Conservation (phyloP, 2,113 vertebrate species). For the Cyprinodon variegatus region DNA sequence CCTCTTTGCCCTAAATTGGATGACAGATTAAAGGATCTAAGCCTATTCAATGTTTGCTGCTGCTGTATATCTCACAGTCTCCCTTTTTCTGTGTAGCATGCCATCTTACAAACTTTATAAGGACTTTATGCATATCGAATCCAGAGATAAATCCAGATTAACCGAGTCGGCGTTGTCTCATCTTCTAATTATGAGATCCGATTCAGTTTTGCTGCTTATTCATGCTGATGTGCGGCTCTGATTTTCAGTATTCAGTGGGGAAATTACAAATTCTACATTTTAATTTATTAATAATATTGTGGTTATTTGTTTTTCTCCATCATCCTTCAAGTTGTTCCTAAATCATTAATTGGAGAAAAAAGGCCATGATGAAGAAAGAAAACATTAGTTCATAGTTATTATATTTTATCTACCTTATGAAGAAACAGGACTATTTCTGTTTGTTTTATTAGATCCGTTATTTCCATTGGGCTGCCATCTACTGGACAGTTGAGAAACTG, state of each 20-base stretch:
- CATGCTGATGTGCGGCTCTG: conserved; percentile 5
- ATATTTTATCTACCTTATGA: too few species aligned
- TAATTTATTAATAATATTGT: conserved; percentile 24
- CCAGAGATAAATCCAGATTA: conserved; percentile 50
- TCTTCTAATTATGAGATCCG: conserved; percentile 42
- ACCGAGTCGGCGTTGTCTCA: conserved; percentile 27
- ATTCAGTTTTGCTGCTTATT: conserved; percentile 22
- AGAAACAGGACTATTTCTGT: too few species aligned
- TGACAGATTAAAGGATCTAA: conserved; percentile 63
- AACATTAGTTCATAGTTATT: background rate
- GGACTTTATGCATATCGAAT: conserved; percentile 34
- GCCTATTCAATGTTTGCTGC: conserved; percentile 41
- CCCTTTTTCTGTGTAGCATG: conserved; percentile 16
- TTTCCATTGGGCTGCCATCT: too few species aligned
- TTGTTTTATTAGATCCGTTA: too few species aligned
- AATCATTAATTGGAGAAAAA: background rate
- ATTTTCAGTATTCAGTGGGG: conserved; percentile 9
- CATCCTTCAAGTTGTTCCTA: background rate
- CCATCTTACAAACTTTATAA: conserved; percentile 27
- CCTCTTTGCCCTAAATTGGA: conserved; percentile 59
- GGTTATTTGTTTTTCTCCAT: background rate
- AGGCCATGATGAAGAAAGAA: background rate
- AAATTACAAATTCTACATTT: conserved; percentile 6
- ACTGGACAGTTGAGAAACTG: too few species aligned
- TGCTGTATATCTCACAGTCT: conserved; percentile 42